A percentile compares a stretch with the other conserved stretches of the same genome.
Conservation (phyloP, 2,888 invertebrate species). For the Spisula solida region DNA sequence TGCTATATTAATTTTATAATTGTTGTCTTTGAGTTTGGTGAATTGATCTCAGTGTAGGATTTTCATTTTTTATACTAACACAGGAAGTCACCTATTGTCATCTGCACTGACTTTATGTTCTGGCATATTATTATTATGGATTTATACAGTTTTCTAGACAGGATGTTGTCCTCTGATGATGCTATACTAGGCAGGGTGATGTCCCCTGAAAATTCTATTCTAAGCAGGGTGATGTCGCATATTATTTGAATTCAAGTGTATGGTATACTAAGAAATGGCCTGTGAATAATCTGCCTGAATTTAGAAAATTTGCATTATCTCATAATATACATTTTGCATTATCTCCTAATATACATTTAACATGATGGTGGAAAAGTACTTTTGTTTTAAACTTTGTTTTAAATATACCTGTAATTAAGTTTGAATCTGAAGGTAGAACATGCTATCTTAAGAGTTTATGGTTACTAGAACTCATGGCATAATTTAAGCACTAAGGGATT, state of each 20-base stretch:
- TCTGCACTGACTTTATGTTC: neutral
- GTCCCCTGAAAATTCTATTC: neutral
- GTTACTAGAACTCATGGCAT: too few relatives aligned
- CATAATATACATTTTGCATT: too few relatives aligned
- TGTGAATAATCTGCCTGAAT: too few relatives aligned
- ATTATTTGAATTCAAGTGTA: neutral
- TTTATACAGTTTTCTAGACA: neutral
- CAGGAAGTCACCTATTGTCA: constrained; percentile 9
- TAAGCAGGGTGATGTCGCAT: neutral
- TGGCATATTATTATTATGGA: neutral
- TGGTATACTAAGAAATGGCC: neutral
- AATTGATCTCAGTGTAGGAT: neutral
- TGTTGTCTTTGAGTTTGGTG: neutral
- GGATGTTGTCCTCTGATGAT: neutral
- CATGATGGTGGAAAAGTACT: too few relatives aligned
- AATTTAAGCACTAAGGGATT: too few relatives aligned
- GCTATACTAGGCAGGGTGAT: neutral
- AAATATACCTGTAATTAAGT: too few relatives aligned
- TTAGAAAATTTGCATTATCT: too few relatives aligned
- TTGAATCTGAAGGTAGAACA: too few relatives aligned
- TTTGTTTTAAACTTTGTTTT: too few relatives aligned
- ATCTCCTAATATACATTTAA: too few relatives aligned
- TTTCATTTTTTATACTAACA: constrained; percentile 16
- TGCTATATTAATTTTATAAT: neutral
- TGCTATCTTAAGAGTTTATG: too few relatives aligned